Conservation (phyloP, 2,888 invertebrate species). For the Uropetala carovei region DNA sequence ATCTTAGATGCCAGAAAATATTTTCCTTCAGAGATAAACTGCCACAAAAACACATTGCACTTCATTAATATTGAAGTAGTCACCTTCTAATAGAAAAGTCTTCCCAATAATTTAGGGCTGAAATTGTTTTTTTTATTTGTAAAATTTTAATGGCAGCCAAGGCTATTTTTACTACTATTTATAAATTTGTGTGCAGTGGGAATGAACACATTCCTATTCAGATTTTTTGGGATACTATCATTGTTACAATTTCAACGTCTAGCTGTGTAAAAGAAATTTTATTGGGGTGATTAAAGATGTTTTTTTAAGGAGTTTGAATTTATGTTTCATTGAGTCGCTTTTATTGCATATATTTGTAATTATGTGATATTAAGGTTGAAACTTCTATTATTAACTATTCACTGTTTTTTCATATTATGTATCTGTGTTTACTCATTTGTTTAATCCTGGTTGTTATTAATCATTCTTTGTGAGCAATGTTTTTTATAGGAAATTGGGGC, state of each 20-base stretch:
- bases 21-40: slow-evolving; percentile 43
- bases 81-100: slow-evolving; percentile 59
- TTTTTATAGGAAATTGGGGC: slow-evolving; percentile 37
- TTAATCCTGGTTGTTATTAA: slow-evolving; percentile 1
- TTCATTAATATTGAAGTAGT: slow-evolving; percentile 36
- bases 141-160: not conserved
- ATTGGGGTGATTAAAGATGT: not conserved
- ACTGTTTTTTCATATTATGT: no score
- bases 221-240: slow-evolving; percentile 29
- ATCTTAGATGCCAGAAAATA: slow-evolving; percentile 18
- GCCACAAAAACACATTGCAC: slow-evolving; percentile 38
- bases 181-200: slow-evolving; percentile 18
- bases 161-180: slow-evolving; percentile 45
- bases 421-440: not conserved
- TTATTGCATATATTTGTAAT: not conserved
- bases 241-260: not conserved
- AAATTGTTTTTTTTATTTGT: not conserved
- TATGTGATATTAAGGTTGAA: not conserved
- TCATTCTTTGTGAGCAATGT: not conserved
- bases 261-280: not conserved
- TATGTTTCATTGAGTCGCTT: not conserved
- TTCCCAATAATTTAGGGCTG: slow-evolving; percentile 44
- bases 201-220: slow-evolving; percentile 15
- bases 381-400: not conserved
- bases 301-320: not conserved